These are phyloP conservation scores for Papilio elwesi DNA, from an alignment of 2,888 invertebrate genomes.

Conservation along the genomic window DNA sequence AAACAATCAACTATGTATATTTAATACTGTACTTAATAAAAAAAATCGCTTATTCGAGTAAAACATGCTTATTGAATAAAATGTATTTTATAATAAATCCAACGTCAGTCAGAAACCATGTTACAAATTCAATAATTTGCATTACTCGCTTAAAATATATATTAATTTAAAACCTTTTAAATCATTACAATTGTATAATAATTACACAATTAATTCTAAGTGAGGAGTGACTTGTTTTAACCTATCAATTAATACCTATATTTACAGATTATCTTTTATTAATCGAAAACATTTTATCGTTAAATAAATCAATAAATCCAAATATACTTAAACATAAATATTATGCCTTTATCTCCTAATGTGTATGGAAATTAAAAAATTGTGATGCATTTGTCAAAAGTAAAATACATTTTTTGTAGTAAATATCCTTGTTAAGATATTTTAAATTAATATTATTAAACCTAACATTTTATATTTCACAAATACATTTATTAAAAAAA, in stretches of 20 bases:
- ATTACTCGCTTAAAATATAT: conserved; percentile 41
- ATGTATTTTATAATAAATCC: conserved; percentile 41
- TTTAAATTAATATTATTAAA: too few species aligned
- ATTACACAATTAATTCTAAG: conserved; percentile 43
- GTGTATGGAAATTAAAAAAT: not conserved
- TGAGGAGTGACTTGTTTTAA: conserved; percentile 47
- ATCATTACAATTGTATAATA: conserved; percentile 31
- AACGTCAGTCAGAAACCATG: conserved; percentile 56
- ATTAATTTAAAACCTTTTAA: conserved; percentile 35
- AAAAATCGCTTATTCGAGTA: conserved; percentile 40
- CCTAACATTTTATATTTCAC: too few species aligned
- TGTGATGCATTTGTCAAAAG: not conserved
- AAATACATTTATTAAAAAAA: conserved; percentile 2
- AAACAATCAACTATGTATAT: conserved; percentile 5
- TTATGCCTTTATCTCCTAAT: conserved; percentile 29
- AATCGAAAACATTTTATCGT: not conserved
- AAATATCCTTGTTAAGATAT: too few species aligned
- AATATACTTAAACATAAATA: conserved; percentile 20
- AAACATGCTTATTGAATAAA: conserved; percentile 29
- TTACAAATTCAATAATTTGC: conserved; percentile 52
- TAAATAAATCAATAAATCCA: conserved; percentile 7
- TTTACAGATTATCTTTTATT: conserved; percentile 42
- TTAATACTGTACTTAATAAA: conserved; percentile 44
- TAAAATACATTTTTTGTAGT: not conserved
- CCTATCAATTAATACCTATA: conserved; percentile 41